phyloP scores from a whole-genome alignment of 1,140 invertebrate genomes.

The Euura saliciscinereae region DNA sequence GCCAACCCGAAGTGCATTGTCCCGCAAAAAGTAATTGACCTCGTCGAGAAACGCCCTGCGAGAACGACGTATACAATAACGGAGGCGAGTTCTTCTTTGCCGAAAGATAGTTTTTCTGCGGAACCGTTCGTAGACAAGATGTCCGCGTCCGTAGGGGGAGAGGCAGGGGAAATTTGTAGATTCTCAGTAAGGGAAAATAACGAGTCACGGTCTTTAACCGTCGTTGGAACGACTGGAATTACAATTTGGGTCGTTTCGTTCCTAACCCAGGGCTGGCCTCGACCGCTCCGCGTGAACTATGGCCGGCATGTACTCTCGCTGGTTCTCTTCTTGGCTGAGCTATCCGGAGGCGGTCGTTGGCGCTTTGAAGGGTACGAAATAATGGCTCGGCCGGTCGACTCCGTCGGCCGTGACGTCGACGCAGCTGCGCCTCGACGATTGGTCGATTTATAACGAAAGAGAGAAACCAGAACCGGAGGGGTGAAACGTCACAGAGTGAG shows the following conservation, averaged over 20 bases:
- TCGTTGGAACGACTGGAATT: not conserved
- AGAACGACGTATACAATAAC: not conserved
- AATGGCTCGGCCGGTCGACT: not conserved
- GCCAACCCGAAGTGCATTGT: no score
- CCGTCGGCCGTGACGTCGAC: slow-evolving; percentile 6
- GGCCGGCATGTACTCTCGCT: not conserved
- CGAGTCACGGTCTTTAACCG: not conserved
- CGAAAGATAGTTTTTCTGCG: not conserved
- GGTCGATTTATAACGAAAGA: slow-evolving; percentile 9
- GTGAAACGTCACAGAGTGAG: not conserved
- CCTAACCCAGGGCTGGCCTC: not conserved
- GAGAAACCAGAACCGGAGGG: not conserved
- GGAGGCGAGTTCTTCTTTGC: no score
- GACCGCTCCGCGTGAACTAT: not conserved
- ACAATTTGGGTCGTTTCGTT: not conserved
- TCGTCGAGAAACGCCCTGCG: no score
- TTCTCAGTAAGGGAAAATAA: not conserved
- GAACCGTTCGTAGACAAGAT: not conserved
- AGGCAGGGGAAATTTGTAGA: not conserved
- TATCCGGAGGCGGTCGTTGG: not conserved
- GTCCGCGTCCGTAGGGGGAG: not conserved
- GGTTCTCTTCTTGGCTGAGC: not conserved
- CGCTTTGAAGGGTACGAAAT: slow-evolving; percentile 5
- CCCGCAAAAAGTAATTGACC: no score
- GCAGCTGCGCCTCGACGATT: slow-evolving; percentile 7